These are phyloP conservation scores for Hybognathus amarus DNA, from an alignment of 2,797 vertebrate genomes.

Conservation along the genomic window DNA sequence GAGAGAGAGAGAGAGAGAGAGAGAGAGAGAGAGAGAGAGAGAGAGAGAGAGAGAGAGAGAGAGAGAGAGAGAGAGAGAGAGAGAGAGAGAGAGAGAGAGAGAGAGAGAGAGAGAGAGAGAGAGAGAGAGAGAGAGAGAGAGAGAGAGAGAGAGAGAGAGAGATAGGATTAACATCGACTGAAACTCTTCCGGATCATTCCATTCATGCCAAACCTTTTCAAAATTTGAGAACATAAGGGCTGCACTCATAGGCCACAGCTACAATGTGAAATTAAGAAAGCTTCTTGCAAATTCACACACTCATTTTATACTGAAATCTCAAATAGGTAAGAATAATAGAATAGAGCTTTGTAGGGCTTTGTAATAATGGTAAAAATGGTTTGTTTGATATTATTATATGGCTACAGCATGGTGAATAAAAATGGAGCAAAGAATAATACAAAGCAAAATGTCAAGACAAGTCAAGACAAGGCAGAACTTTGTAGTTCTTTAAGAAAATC, in stretches of 20 bases:
- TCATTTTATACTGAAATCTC: background rate
- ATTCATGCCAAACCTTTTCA: constrained; percentile 16
- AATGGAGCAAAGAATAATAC: background rate
- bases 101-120: too few species aligned
- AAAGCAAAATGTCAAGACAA: too few species aligned
- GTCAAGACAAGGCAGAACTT: too few species aligned
- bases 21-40: background rate
- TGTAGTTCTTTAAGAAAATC: background rate
- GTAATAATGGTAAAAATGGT: too few species aligned
- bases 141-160: background rate
- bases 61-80: too few species aligned
- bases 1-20: constrained; percentile 40
- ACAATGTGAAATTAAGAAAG: background rate
- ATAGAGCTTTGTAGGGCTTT: too few species aligned
- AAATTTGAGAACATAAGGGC: constrained; percentile 14
- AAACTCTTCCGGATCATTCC: constrained; percentile 45
- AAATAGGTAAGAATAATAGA: background rate
- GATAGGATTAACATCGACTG: constrained; percentile 45
- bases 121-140: background rate
- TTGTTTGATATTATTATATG: background rate
- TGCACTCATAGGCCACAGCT: background rate
- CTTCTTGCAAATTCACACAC: background rate
- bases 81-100: too few species aligned
- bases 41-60: too few species aligned
- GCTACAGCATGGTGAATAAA: background rate